These are phyloP conservation scores for Diarsia rubi DNA, from an alignment of 2,888 invertebrate genomes.

Conservation along the genomic window DNA sequence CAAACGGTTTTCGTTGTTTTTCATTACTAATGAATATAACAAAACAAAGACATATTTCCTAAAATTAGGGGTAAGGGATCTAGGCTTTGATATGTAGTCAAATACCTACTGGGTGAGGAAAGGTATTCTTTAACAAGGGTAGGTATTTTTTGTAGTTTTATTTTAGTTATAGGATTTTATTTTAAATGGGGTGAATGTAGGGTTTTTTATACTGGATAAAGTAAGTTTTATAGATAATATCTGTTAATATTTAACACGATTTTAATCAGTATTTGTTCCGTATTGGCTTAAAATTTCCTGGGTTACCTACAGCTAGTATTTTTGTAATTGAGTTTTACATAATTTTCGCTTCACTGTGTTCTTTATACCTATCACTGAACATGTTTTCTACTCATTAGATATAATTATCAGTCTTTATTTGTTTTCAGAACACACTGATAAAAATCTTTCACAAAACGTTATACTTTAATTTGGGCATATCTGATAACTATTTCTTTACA, in stretches of 20 bases:
- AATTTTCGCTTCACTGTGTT: not conserved
- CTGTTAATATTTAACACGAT: not conserved
- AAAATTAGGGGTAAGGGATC: not conserved
- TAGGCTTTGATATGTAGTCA: not conserved
- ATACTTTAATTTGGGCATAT: slow-evolving; percentile 29
- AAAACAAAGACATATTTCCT: not conserved
- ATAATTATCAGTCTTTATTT: slow-evolving; percentile 17
- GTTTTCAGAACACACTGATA: slow-evolving; percentile 43
- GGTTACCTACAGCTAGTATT: too few species aligned
- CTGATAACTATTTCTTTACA: slow-evolving; percentile 62
- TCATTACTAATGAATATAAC: not conserved
- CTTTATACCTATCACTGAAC: not conserved
- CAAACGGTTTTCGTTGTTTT: not conserved
- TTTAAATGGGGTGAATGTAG: not conserved
- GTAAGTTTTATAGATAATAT: not conserved
- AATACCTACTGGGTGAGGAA: not conserved
- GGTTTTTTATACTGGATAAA: not conserved
- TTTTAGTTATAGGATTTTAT: not conserved
- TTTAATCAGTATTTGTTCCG: not conserved
- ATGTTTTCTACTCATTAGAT: slow-evolving; percentile 2
- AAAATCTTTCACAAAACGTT: slow-evolving; percentile 25
- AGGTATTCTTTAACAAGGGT: not conserved
- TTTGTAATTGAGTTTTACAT: not conserved
- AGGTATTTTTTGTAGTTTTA: not conserved
- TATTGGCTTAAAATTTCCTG: not conserved